Conservation (phyloP, 2,797 vertebrate genomes). For the Syndactyla subalaris region DNA sequence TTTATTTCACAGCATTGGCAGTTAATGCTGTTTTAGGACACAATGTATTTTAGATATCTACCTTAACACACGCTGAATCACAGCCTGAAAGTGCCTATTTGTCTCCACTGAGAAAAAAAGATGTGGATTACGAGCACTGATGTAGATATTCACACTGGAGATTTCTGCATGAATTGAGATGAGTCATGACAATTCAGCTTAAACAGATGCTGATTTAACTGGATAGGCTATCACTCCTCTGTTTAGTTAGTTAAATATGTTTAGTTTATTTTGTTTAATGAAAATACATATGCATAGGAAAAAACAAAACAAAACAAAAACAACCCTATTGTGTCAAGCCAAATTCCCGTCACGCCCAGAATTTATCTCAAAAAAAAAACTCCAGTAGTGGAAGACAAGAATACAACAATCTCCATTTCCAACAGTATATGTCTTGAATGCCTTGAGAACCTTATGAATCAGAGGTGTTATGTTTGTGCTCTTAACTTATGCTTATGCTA, state of each 20-base stretch:
- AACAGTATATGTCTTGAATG: fast-evolving
- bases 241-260: background rate
- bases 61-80: background rate
- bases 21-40: background rate
- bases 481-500: background rate
- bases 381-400: background rate
- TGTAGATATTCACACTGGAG: background rate
- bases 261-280: background rate
- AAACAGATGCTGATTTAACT: background rate
- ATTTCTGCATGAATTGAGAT: background rate
- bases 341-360: background rate
- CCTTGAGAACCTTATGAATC: background rate
- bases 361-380: background rate
- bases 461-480: background rate
- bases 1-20: background rate
- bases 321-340: background rate
- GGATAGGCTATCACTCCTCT: background rate
- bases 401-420: background rate
- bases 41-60: background rate
- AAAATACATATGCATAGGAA: background rate
- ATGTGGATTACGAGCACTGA: background rate
- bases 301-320: background rate
- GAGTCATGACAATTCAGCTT: background rate
- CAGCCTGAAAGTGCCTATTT: background rate
- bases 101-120: background rate